These are phyloP conservation scores for Hemibagrus wyckioides DNA, from an alignment of 2,113 vertebrate genomes.

Conservation along the genomic window DNA sequence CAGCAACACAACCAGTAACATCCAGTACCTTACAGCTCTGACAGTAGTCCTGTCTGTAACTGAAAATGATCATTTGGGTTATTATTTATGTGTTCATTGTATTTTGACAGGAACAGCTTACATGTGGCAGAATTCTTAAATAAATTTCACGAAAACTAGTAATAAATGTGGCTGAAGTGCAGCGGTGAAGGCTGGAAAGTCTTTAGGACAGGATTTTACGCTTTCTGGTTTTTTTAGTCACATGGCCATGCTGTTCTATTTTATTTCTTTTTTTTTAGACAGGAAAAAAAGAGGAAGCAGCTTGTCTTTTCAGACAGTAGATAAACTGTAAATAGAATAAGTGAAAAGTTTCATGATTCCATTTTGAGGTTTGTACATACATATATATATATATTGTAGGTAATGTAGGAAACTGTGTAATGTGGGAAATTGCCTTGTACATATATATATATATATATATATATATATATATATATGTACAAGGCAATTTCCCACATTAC, in stretches of 20 bases:
- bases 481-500: too few relatives aligned
- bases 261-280: too few relatives aligned
- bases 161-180: not conserved
- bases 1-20: constrained; percentile 57
- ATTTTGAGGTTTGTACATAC: not conserved
- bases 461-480: too few relatives aligned
- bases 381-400: too few relatives aligned
- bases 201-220: not conserved
- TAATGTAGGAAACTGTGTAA: too few relatives aligned
- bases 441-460: too few relatives aligned
- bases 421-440: too few relatives aligned
- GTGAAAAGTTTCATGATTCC: not conserved
- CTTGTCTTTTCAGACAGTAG: too few relatives aligned
- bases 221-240: not conserved
- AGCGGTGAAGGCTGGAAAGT: not conserved
- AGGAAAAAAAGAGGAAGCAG: not conserved
- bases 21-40: not conserved
- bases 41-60: not conserved
- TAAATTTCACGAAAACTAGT: not conserved
- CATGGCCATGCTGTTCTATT: not conserved
- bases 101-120: not conserved
- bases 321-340: too few relatives aligned
- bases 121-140: not conserved
- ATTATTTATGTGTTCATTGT: not conserved
- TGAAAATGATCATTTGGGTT: not conserved